Percentiles rank a stretch among this genome's conserved stretches.
These are phyloP conservation scores for Theocolax elegans DNA, from an alignment of 1,140 invertebrate species.

Conservation along the genomic window DNA sequence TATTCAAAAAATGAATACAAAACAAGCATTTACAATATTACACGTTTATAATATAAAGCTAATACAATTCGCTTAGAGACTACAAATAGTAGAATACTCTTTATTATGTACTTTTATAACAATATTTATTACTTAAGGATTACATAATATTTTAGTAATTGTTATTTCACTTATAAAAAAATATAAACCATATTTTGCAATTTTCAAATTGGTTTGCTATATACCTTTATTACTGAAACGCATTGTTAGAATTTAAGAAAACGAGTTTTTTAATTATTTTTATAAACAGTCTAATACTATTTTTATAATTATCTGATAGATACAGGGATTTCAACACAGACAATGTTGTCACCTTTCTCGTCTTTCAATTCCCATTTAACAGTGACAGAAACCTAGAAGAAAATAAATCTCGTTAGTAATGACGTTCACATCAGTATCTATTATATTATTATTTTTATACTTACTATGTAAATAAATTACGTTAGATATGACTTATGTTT, in stretches of 20 bases:
- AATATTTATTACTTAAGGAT: conserved; percentile 49
- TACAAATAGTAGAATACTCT: conserved; percentile 25
- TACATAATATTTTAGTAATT: conserved; percentile 44
- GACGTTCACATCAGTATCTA: too few species aligned
- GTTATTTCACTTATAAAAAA: conserved; percentile 43
- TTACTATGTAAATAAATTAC: too few species aligned
- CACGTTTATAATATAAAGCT: conserved; percentile 8
- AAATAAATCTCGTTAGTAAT: too few species aligned
- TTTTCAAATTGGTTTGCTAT: conserved; percentile 7
- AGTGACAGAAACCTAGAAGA: conserved; percentile 70
- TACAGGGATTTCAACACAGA: conserved; percentile 75
- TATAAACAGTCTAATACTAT: neutral
- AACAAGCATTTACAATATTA: neutral
- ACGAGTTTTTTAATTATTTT: neutral
- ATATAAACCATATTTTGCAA: conserved; percentile 48
- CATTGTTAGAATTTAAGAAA: neutral
- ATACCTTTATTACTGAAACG: conserved; percentile 38
- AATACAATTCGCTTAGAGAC: conserved; percentile 3
- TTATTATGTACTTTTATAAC: conserved; percentile 39
- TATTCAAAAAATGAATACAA: neutral
- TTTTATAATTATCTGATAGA: conserved; percentile 17
- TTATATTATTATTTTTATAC: too few species aligned
- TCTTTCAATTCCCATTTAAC: conserved; percentile 80
- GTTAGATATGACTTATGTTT: too few species aligned
- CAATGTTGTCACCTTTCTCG: conserved; percentile 70